These are phyloP conservation scores for Axea sp. DNA, from an alignment of 2,888 invertebrate genomes.

Conservation along the genomic window DNA sequence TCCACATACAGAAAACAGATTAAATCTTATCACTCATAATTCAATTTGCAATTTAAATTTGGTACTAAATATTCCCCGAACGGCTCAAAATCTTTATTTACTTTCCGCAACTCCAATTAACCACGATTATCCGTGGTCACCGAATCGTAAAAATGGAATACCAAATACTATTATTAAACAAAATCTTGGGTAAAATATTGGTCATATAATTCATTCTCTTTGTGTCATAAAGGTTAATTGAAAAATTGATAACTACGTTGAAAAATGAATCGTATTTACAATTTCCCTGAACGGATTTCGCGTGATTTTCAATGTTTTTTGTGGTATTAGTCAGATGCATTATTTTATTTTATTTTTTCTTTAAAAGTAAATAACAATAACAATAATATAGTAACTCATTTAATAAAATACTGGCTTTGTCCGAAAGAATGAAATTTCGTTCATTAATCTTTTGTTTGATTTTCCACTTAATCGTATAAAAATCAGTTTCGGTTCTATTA, in stretches of 20 bases:
- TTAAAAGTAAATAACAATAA: no score
- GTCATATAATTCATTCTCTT: background rate
- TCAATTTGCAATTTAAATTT: conserved; percentile 51
- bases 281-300: no score
- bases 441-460: no score
- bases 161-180: conserved; percentile 15
- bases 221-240: background rate
- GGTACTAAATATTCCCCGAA: conserved; percentile 12
- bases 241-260: background rate
- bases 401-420: no score
- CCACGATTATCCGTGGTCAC: conserved; percentile 19
- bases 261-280: no score
- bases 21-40: conserved; percentile 42
- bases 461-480: no score
- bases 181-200: conserved; percentile 10
- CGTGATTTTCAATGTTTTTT: no score
- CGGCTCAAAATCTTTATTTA: conserved; percentile 34
- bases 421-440: no score
- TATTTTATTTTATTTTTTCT: no score
- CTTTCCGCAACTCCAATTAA: conserved; percentile 34
- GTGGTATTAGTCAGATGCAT: no score
- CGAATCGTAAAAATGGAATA: conserved; percentile 15
- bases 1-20: conserved; percentile 28
- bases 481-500: background rate
- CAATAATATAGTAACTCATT: no score